Evolutionary conservation across 2,113 vertebrate species (phyloP), one percentile per base, ranked within the genome.

Genomic region (Cettia cetti): DNA sequence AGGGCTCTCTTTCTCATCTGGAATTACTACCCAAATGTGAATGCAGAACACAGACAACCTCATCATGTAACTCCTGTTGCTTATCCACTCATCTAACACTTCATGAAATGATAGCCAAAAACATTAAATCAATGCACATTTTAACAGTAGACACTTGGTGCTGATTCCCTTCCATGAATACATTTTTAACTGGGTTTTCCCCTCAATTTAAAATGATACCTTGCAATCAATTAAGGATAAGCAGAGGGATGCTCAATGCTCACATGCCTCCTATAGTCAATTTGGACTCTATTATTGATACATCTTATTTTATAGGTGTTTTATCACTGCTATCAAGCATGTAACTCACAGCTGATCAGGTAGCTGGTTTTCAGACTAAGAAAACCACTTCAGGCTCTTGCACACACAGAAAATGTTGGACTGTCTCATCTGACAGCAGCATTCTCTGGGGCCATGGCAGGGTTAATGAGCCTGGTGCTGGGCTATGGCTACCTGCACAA

Each of bases 41-140:
- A 90, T 81, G 85, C 70, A 90, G 59, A 90, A 66, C 79, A 89
- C 76, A 90, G 78, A 64, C 75, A 89, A 68, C 71, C 86, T 92
- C 22, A 71, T 90, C 59, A 31, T 21, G 7, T 26, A 47, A 63
- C 39, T 96, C 78, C 87, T 76, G 50, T 72, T 94, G 81, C 77
- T 90, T 63, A 95, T 37, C 85, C 45, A 77, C 68, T 94, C 65
- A 72, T 16, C 75, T 45, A 74, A 70, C 52, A 22, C 71, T 93
- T 76, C 47, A 66, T 10, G 21, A 77, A 95, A 88, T 86, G 66
- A 86, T 85, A 94, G 37, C 64, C 23, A 78, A 80, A 80, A 89
- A 57, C 39, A 53, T 50, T 61, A 82, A 92, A 87, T 86, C 82
- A 91, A 85, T 37, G 57, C 35, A 80, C 35, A 13, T 40, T 82